phyloP scores from a whole-genome alignment of 2,113 vertebrate genomes.

The Tamias sibiricus region DNA sequence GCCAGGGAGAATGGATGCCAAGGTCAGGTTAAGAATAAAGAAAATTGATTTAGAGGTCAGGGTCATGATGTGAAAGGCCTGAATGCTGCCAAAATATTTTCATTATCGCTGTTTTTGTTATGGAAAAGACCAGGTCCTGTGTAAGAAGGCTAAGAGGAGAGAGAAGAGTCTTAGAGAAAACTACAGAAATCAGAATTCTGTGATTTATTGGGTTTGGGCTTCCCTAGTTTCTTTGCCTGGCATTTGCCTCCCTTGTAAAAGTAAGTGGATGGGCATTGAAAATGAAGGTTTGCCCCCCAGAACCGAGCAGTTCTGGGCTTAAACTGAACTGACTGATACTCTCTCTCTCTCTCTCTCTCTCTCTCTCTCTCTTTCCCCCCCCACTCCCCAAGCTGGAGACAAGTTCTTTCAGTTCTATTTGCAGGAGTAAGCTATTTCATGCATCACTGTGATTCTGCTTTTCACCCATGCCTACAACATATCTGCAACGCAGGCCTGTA shows the following conservation, averaged over 20 bases:
- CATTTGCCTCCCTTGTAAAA: conserved; percentile 63
- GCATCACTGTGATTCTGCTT: conserved; percentile 73
- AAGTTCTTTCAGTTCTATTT: conserved; percentile 72
- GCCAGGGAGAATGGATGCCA: conserved; percentile 76
- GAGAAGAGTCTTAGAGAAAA: conserved; percentile 22
- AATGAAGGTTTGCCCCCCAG: conserved; percentile 61
- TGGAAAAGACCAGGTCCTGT: conserved; percentile 55
- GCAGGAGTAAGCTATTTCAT: conserved; percentile 77
- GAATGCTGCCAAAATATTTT: conserved; percentile 79
- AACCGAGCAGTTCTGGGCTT: conserved; percentile 51
- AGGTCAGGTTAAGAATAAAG: conserved; percentile 84
- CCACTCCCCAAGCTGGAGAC: not conserved
- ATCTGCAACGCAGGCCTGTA: conserved; percentile 64
- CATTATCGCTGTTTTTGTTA: conserved; percentile 57
- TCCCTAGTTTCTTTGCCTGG: conserved; percentile 47
- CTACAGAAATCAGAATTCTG: not conserved
- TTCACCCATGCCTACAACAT: conserved; percentile 58
- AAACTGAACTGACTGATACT: not conserved
- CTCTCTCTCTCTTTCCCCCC: not conserved
- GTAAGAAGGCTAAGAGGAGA: not conserved
- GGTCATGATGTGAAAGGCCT: conserved; percentile 64
- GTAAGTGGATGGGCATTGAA: not conserved
- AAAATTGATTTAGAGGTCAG: conserved; percentile 84
- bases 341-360: not conserved
- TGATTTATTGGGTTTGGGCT: conserved; percentile 58